Base-by-base conservation (phyloP, 2,888 invertebrate genomes). In the Tillus elongatus region DNA sequence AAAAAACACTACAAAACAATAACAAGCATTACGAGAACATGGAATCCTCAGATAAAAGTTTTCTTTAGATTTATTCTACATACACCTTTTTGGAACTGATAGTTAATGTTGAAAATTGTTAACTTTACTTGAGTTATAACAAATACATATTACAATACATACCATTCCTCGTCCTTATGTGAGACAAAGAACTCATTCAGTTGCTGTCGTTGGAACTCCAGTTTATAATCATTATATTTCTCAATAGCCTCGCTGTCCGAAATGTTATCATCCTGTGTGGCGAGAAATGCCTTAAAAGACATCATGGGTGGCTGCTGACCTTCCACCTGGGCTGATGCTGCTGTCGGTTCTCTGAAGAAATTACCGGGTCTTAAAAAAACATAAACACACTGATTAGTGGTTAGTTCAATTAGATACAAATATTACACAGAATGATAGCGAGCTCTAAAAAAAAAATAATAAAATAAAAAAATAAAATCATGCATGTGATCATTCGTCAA, bases 101-200 rank as follows among this genome's bases (percentile, higher is more conserved):
- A n/a, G n/a, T 19, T 6, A 19, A n/a, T 19, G 6, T 19, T 19
- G 6, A 19, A 19, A 19, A 19, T 19, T 19, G 24, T 19, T 19
- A 19, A 19, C 6, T 19, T n/a, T 19, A 19, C 6, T n/a, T 19
- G 24, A 27, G 16, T 35, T 38, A 34, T n/a, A n/a, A n/a, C n/a
- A 40, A 39, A 37, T 46, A 30, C 26, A 36, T 15, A 36, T 32
- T 19, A 10, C 39, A 28, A 40, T 43, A 68, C 86, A 73, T 77
- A 97, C 98, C 98, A 98, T 82, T 98, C 98, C 68, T 99, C 97
- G 59, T 98, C 97, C 70, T 98, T 98, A 72, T 98, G 98, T 30
- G 89, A 86, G 54, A 96, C 85, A 70, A 98, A 98, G 72, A 98
- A 98, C 64, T 97, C 95, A 69, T 93, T 93, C 37, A 97, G 77